phyloP scores from a whole-genome alignment of 2,113 vertebrate species.

The Platanista minor region DNA sequence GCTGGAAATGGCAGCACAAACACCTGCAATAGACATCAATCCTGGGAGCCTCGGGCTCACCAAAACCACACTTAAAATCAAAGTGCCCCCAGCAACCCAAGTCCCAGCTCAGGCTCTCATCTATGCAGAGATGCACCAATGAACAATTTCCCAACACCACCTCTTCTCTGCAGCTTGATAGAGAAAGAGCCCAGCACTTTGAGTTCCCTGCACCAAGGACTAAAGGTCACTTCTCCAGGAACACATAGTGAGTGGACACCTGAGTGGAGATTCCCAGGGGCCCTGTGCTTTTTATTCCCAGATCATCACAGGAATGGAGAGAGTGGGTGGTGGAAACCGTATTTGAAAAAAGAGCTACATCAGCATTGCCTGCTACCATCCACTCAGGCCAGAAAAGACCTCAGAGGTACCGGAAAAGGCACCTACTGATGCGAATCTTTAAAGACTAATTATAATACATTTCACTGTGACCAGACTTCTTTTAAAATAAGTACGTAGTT shows the following conservation, averaged over 20 bases:
- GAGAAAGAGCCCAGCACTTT: no score
- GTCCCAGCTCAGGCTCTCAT: background rate
- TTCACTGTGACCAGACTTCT: background rate
- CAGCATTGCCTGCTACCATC: background rate
- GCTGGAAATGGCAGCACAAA: background rate
- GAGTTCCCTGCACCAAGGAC: background rate
- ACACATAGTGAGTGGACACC: background rate
- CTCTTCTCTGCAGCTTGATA: background rate
- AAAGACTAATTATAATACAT: background rate
- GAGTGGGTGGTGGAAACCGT: no score
- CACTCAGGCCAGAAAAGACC: background rate
- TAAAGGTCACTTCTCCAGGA: background rate
- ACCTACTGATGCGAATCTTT: background rate
- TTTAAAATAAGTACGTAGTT: background rate
- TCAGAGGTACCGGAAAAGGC: background rate
- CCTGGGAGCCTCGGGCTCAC: background rate
- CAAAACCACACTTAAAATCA: background rate
- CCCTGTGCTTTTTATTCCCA: background rate
- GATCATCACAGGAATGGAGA: background rate
- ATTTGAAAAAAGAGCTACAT: background rate
- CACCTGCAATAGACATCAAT: no score
- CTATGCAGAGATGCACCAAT: accelerated
- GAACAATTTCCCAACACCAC: accelerated
- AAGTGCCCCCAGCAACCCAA: background rate
- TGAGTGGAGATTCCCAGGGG: background rate